Percentiles rank a stretch among this genome's conserved stretches.
Conservation (phyloP, 2,113 vertebrate species). For the Isichthys henryi region DNA sequence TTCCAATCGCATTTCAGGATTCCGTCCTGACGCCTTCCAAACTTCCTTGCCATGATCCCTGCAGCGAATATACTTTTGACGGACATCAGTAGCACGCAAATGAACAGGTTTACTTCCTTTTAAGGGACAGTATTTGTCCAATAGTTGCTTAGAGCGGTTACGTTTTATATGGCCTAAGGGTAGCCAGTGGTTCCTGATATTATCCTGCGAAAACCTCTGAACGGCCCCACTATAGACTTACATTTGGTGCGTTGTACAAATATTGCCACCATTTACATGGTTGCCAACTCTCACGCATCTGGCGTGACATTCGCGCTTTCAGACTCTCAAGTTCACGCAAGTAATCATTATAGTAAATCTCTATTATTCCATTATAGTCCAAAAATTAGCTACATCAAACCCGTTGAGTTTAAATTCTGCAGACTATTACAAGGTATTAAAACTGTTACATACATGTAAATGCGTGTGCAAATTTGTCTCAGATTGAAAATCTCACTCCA, state of each 20-base stretch:
- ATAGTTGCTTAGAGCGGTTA: constrained; percentile 30
- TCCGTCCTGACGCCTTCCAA: background rate
- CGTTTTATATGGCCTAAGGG: constrained; percentile 5
- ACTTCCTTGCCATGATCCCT: background rate
- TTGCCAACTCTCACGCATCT: background rate
- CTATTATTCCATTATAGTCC: background rate
- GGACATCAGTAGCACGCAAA: constrained; percentile 46
- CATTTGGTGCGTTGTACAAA: background rate
- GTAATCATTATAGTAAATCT: background rate
- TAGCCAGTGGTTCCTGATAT: background rate
- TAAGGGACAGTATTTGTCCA: constrained; percentile 51
- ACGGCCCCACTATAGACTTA: background rate
- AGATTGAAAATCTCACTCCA: background rate
- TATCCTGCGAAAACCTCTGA: background rate
- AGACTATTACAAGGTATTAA: background rate
- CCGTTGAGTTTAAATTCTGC: background rate
- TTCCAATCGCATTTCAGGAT: constrained; percentile 21
- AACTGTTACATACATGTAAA: background rate
- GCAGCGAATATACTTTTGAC: constrained; percentile 44
- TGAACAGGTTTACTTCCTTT: constrained; percentile 59
- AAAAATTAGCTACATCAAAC: background rate
- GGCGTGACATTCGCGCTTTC: background rate
- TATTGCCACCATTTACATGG: background rate
- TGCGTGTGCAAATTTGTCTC: background rate
- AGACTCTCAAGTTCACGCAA: background rate